These are phyloP conservation scores for Leuciscus waleckii DNA, from an alignment of 2,797 vertebrate species.

Conservation along the genomic window DNA sequence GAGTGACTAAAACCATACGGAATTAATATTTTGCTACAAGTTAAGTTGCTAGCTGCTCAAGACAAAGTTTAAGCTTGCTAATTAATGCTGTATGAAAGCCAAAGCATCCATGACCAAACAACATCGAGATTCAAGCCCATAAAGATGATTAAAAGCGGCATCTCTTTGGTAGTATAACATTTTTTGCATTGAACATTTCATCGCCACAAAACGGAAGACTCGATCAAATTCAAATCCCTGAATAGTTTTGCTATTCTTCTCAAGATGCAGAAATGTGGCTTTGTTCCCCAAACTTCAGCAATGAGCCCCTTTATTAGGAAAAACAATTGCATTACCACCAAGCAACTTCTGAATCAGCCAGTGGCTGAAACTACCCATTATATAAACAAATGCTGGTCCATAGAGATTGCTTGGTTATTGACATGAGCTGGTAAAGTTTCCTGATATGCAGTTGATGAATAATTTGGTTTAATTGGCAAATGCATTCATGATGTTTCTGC, in stretches of 20 bases:
- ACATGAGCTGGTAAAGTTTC: slow-evolving; percentile 48
- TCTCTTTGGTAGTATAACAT: slow-evolving; percentile 59
- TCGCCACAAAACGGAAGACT: slow-evolving; percentile 53
- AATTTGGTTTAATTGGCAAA: slow-evolving; percentile 41
- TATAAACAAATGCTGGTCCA: slow-evolving; percentile 40
- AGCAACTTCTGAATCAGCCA: slow-evolving; percentile 20
- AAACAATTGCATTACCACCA: slow-evolving; percentile 16
- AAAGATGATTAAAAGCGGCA: slow-evolving; percentile 30
- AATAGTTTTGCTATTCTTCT: slow-evolving; percentile 22
- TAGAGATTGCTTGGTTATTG: slow-evolving; percentile 49
- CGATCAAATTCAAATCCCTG: slow-evolving; percentile 35
- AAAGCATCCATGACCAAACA: slow-evolving; percentile 28
- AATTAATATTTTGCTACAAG: slow-evolving; percentile 38
- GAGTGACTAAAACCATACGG: slow-evolving; percentile 14
- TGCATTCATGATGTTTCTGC: slow-evolving; percentile 47
- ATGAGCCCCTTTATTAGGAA: slow-evolving; percentile 22
- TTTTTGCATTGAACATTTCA: slow-evolving; percentile 50
- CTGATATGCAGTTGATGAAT: slow-evolving; percentile 4
- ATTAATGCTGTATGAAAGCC: slow-evolving; percentile 34
- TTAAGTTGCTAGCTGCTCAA: slow-evolving; percentile 10
- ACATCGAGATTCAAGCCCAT: slow-evolving; percentile 15
- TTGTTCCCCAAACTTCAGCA: slow-evolving; percentile 44
- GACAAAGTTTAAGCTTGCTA: not conserved
- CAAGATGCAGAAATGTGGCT: slow-evolving; percentile 25
- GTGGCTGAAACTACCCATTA: not conserved